phyloP scores from a whole-genome alignment of 2,797 vertebrate genomes.

The Lacerta agilis region DNA sequence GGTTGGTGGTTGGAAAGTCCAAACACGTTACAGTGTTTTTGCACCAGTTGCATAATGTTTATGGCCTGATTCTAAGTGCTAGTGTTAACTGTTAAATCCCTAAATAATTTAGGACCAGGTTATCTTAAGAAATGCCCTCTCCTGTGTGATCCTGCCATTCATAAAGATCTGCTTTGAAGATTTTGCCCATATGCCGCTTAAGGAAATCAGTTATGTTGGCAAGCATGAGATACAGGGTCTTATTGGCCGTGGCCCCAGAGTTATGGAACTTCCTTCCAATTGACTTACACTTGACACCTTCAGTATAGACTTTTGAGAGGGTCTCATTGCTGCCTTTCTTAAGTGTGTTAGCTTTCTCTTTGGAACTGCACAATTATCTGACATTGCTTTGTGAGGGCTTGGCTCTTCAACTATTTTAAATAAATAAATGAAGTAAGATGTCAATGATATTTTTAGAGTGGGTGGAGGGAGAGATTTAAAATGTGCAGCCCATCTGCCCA shows the following conservation, averaged over 20 bases:
- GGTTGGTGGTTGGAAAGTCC: no score
- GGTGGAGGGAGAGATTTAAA: constrained; percentile 10
- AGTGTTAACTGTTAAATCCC: no score
- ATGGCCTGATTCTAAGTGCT: no score
- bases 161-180: no score
- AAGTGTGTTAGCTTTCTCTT: background rate
- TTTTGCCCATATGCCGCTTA: no score
- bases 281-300: background rate
- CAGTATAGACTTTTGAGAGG: background rate
- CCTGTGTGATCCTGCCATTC: no score
- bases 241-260: background rate
- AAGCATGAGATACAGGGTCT: background rate
- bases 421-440: no score
- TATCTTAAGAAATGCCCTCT: no score
- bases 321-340: background rate
- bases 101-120: no score
- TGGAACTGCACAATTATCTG: background rate
- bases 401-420: background rate
- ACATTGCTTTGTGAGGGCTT: background rate
- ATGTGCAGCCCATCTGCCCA: background rate
- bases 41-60: no score
- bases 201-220: background rate
- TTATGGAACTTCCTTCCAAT: background rate
- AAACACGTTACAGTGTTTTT: no score
- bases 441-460: no score